Evolutionary conservation across 2,113 vertebrate genomes (phyloP), one percentile per base, ranked within the genome.

Genomic region (Agelaius tricolor): DNA sequence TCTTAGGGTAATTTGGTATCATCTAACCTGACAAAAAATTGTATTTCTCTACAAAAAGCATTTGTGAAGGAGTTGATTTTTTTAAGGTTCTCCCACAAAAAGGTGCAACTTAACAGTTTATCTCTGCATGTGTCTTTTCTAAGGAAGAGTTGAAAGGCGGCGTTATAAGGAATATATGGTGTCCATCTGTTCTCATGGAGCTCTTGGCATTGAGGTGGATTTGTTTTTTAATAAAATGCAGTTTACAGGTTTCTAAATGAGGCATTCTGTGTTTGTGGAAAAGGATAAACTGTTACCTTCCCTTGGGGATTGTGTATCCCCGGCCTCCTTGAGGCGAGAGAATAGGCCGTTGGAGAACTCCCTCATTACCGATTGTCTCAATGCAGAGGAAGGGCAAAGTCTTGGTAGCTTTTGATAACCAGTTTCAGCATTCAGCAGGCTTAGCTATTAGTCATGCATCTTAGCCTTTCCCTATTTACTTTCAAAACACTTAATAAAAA

Each of bases 401-500:
- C 98, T 99, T 98, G 98, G 98, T 98, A 98, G 98, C 97, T 97
- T 98, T 99, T 98, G 99, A 99, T 99, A 99, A 99, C 99, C 98
- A 98, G 98, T 98, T 98, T 99, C 99, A 98, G 98, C 98, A 98
- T 99, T 99, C 99, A 99, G 99, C 98, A 98, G 99, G 99, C 98
- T 99, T 98, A 98, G 98, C 98, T 99, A 99, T 99, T 99, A 99
- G 99, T 99, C 99, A 99, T 99, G 98, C 98, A 99, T 99, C 98
- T 98, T 98, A 98, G 98, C 98, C 98, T 98, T 98, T 98, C 98
- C 98, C 98, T 98, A 98, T 98, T 98, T 98, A 98, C 98, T 98
- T 98, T 98, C 98, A 98, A 99, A 98, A 99, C 99, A 98, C 98
- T 98, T 98, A 98, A 98, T 98, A 98, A 98, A 98, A 98, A 98